Evolutionary conservation across 1,140 invertebrate genomes (phyloP), one percentile per base, ranked within the genome.

Genomic region (Zaprionus ornatus): DNA sequence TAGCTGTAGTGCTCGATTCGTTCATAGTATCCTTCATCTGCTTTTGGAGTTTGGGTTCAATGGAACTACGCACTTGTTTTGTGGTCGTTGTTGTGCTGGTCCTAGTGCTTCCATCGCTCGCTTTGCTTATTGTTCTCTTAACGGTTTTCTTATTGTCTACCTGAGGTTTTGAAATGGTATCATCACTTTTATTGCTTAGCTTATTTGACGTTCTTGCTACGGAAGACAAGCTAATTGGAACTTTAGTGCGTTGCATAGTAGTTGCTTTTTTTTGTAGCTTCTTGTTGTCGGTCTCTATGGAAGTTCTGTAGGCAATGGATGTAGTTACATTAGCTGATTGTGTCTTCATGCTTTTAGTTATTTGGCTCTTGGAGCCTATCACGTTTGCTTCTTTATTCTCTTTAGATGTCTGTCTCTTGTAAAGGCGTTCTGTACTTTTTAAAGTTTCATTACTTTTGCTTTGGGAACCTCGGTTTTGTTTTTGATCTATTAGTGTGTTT

Each of bases 201-300:
- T 86, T 90, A 60, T 25, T 63, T 63, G 77, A 69, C 76, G 77
- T 80, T 78, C 66, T 80, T 67, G 77, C 65, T 80, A 57, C 79
- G 86, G 86, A 90, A 90, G 85, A 86, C 73, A 78, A 77, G 79
- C 86, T 90, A 77, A 86, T 73, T 71, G 86, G 86, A 91, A 91
- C 79, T 76, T 87, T 90, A 57, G 73, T 91, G 73, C 71, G 87
- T 68, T 91, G 75, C 73, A 77, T 56, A 59, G 42, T 79, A 54
- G 76, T 65, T 84, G 77, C 56, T 17, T 57, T 59, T 70, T 90
- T 82, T 62, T 19, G 54, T 57, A 32, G 61, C 37, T 50, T 50
- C 25, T 74, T 91, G 87, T 91, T 90, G 48, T 91, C 86, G 48
- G 80, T 63, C 67, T 87, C 82, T 86, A 91, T 90, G 87, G 87